A percentile compares a stretch with the other conserved stretches of the same genome.
phyloP scores from a whole-genome alignment of 53 echinoderm and acorn worm genomes.

The Glandiceps talaboti region DNA sequence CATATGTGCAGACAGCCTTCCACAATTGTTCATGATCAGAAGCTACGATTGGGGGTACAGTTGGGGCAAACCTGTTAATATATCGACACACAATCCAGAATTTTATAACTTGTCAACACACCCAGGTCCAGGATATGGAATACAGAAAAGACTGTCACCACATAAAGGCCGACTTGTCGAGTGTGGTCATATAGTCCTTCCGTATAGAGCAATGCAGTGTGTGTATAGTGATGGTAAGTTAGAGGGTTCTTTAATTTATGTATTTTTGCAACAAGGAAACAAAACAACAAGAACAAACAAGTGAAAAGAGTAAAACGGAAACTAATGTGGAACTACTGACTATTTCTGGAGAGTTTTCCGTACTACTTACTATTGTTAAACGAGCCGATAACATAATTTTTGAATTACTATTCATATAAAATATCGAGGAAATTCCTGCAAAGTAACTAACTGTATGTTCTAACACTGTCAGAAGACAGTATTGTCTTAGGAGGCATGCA shows the following conservation, averaged over 20 bases:
- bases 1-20: slow-evolving; percentile 13
- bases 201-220: slow-evolving; percentile 17
- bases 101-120: slow-evolving; percentile 5
- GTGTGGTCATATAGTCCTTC: slow-evolving; percentile 29
- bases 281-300: too few relatives aligned
- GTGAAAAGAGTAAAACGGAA: too few relatives aligned
- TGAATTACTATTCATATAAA: too few relatives aligned
- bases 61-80: slow-evolving; percentile 28
- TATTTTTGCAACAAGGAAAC: too few relatives aligned
- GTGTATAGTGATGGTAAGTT: slow-evolving; percentile 44
- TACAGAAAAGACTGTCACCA: slow-evolving; percentile 31
- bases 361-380: too few relatives aligned
- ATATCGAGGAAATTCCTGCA: too few relatives aligned
- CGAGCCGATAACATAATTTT: too few relatives aligned
- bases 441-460: too few relatives aligned
- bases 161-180: slow-evolving; percentile 39
- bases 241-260: not conserved
- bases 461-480: too few relatives aligned
- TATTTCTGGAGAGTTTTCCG: too few relatives aligned
- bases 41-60: slow-evolving; percentile 37
- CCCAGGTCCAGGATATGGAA: slow-evolving; percentile 44
- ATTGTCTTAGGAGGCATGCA: too few relatives aligned
- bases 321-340: too few relatives aligned
- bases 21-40: slow-evolving; percentile 19
- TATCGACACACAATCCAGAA: slow-evolving; percentile 21